Conservation (phyloP, 2,113 vertebrate genomes). For the Phylloscopus whistleri region DNA sequence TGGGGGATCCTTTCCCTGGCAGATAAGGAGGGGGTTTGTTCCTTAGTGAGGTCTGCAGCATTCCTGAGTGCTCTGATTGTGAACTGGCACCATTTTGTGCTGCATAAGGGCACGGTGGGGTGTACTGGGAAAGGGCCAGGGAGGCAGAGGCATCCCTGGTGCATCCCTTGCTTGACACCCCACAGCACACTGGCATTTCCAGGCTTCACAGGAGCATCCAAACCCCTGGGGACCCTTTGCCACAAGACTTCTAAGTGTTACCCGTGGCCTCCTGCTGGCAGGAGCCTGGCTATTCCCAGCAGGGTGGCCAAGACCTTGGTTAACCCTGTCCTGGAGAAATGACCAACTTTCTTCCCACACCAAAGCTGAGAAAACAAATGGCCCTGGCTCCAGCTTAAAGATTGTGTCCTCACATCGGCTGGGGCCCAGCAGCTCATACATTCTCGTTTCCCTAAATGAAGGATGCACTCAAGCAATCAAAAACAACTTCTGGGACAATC, state of each 20-base stretch:
- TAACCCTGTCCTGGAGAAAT: neutral
- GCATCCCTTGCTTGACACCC: neutral
- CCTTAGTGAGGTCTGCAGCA: neutral
- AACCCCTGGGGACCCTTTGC: neutral
- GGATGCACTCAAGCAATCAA: conserved; percentile 77
- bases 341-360: neutral
- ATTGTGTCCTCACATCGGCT: neutral
- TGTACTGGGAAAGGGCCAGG: neutral
- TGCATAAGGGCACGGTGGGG: accelerated
- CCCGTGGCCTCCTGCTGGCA: neutral
- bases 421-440: conserved; percentile 60
- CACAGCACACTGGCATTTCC: accelerated
- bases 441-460: conserved; percentile 77
- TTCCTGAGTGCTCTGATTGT: neutral
- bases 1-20: neutral
- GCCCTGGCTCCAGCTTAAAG: neutral
- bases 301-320: neutral
- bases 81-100: neutral
- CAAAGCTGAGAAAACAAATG: neutral
- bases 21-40: neutral
- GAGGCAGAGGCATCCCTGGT: neutral
- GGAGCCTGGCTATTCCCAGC: neutral
- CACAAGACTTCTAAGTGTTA: neutral
- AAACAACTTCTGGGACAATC: conserved; percentile 77
- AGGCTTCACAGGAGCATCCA: neutral